A percentile compares a stretch with the other conserved stretches of the same genome.
phyloP scores from a whole-genome alignment of 2,888 invertebrate genomes.

The Boloria euphrosyne region DNA sequence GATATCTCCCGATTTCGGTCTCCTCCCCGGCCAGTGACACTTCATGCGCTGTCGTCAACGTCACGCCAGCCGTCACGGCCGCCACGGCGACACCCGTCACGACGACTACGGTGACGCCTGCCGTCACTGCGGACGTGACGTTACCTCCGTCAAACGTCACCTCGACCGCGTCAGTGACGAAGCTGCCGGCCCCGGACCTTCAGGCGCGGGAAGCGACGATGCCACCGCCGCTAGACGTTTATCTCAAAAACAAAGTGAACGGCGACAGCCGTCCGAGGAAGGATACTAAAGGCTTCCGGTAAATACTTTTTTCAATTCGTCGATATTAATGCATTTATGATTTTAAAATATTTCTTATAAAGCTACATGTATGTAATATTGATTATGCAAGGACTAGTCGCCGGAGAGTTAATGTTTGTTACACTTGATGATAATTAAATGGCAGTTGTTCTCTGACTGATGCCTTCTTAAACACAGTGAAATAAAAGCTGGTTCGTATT shows the following conservation, averaged over 20 bases:
- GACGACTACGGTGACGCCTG: constrained; percentile 28
- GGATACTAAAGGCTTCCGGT: constrained; percentile 72
- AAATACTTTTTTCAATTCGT: constrained; percentile 42
- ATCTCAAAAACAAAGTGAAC: constrained; percentile 50
- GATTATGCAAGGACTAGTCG: too few relatives aligned
- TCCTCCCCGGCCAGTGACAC: constrained; percentile 42
- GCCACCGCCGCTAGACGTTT: constrained; percentile 45
- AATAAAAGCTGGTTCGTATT: too few relatives aligned
- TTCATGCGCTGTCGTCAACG: constrained; percentile 11
- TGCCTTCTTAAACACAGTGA: too few relatives aligned
- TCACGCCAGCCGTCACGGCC: constrained; percentile 43
- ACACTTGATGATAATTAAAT: too few relatives aligned
- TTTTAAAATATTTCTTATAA: background rate
- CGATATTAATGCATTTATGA: background rate
- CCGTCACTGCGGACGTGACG: constrained; percentile 34
- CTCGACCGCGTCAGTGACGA: constrained; percentile 33
- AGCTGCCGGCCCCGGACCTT: constrained; percentile 29
- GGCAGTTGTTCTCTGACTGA: too few relatives aligned
- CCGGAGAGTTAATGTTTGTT: too few relatives aligned
- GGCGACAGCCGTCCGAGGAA: constrained; percentile 69
- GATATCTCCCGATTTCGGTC: constrained; percentile 23
- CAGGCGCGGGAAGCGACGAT: constrained; percentile 28
- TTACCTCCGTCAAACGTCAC: constrained; percentile 36
- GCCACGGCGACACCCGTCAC: constrained; percentile 37
- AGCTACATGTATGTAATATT: too few relatives aligned